phyloP scores from a whole-genome alignment of 2,888 invertebrate species.

The Thalpophila matura region DNA sequence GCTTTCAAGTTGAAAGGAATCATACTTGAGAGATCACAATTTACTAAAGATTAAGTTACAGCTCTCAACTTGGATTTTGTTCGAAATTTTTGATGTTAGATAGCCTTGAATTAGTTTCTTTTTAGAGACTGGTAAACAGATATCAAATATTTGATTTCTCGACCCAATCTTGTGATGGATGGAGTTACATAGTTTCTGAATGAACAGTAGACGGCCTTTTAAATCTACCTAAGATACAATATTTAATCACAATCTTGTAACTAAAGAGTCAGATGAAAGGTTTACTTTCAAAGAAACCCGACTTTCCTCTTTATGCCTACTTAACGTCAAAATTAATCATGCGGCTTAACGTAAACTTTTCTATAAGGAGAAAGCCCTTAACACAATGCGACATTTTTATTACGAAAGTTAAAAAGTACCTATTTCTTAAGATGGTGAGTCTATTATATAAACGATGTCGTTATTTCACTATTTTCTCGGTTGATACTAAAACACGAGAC shows the following conservation, averaged over 20 bases:
- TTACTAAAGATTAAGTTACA: conserved; percentile 39
- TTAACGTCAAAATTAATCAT: conserved; percentile 22
- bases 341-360: conserved; percentile 4
- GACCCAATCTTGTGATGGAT: not conserved
- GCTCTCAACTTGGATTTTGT: conserved; percentile 30
- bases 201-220: not conserved
- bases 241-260: not conserved
- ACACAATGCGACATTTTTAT: conserved; percentile 28
- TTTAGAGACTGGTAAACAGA: conserved; percentile 15
- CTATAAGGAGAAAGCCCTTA: not conserved
- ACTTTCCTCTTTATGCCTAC: not conserved
- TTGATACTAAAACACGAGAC: conserved; percentile 7
- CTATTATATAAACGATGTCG: conserved; percentile 32
- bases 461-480: conserved; percentile 37
- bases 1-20: conserved; percentile 41
- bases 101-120: conserved; percentile 25
- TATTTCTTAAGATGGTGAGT: conserved; percentile 13
- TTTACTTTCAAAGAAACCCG: conserved; percentile 4
- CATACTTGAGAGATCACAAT: conserved; percentile 44
- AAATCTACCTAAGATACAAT: not conserved
- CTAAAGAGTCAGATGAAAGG: not conserved
- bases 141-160: conserved; percentile 1
- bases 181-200: not conserved
- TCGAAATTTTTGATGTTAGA: conserved; percentile 25
- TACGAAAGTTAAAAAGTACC: conserved; percentile 25